A percentile compares a stretch with the other conserved stretches of the same genome.
Evolutionary conservation across 2,888 invertebrate genomes (phyloP).

Genomic region (Patella caerulea): DNA sequence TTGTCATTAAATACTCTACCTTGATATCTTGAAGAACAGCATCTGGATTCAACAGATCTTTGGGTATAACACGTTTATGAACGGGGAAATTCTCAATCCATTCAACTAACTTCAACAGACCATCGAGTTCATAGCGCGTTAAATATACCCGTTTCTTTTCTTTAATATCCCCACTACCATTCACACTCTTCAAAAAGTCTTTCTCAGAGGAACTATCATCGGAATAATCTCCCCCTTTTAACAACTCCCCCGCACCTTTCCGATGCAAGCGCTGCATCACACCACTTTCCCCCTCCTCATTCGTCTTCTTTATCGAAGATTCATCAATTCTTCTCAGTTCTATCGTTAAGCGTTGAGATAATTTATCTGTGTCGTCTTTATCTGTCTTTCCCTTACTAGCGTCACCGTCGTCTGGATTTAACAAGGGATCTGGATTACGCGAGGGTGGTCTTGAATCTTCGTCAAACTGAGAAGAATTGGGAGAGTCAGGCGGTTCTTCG

Average conservation of each 20-base stretch:
- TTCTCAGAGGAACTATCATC: not conserved
- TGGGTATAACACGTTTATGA: conserved; percentile 92
- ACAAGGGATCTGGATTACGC: conserved; percentile 36
- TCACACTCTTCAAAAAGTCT: not conserved
- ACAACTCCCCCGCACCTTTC: conserved; percentile 30
- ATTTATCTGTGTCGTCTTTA: conserved; percentile 40
- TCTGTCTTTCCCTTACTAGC: conserved; percentile 28
- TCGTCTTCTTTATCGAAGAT: not conserved
- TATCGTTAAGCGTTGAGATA: conserved; percentile 57
- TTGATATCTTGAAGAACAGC: conserved; percentile 88
- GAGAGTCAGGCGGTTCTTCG: conserved; percentile 40
- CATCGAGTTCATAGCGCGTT: conserved; percentile 64
- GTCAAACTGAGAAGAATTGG: conserved; percentile 33
- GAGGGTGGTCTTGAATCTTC: conserved; percentile 45
- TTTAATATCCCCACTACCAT: not conserved
- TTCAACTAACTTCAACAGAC: conserved; percentile 80
- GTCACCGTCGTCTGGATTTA: conserved; percentile 17
- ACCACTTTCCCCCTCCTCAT: conserved; percentile 29
- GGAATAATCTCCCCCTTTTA: conserved; percentile 33
- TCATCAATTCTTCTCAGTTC: conserved; percentile 60
- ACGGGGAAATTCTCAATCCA: conserved; percentile 91
- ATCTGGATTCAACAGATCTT: conserved; percentile 89
- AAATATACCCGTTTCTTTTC: conserved; percentile 49
- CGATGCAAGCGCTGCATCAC: conserved; percentile 17
- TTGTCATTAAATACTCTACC: conserved; percentile 48